A percentile compares a stretch with the other conserved stretches of the same genome.
Evolutionary conservation across 2,113 vertebrate genomes (phyloP).

Genomic region (Pelecanus crispus): DNA sequence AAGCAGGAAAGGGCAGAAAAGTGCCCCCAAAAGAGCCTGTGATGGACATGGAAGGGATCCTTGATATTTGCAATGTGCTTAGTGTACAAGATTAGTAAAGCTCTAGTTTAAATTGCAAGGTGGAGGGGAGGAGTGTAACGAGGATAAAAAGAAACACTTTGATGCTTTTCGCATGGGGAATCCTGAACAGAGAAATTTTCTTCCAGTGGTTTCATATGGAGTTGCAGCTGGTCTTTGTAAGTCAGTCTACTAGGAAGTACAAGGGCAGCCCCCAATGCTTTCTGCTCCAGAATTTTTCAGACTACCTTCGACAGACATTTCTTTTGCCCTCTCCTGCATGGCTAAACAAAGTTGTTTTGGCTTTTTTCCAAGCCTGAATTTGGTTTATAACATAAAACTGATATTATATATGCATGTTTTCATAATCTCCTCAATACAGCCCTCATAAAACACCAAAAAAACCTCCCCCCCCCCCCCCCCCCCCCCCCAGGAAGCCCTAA

Average conservation of each 20-base stretch:
- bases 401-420: background rate
- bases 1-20: background rate
- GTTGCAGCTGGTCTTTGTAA: background rate
- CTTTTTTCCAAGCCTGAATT: background rate
- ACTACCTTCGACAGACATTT: background rate
- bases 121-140: background rate
- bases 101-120: background rate
- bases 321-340: background rate
- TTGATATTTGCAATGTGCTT: background rate
- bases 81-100: background rate
- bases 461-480: fast-evolving
- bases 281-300: background rate
- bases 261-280: background rate
- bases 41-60: background rate
- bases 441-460: background rate
- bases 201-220: background rate
- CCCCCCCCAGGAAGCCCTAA: background rate
- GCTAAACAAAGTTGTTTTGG: background rate
- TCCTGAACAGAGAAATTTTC: background rate
- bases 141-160: background rate
- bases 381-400: background rate
- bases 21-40: background rate
- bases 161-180: background rate
- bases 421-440: background rate
- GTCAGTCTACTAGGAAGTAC: background rate